Conservation (phyloP, 2,797 vertebrate species). For the Neoniphon sammara region DNA sequence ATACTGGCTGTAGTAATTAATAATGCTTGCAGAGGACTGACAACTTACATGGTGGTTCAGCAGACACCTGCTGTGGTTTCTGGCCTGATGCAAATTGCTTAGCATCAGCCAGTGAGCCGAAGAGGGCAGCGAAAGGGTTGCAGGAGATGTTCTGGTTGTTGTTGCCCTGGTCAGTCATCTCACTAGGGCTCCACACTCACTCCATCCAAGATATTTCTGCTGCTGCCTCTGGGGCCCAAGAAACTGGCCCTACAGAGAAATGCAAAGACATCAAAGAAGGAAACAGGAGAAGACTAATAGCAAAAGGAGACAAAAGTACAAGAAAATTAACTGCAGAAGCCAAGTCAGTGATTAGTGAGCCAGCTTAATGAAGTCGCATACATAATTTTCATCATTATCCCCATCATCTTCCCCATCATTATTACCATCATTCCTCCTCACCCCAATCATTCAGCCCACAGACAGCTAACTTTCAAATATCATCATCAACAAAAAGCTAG, state of each 20-base stretch:
- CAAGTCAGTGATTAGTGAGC: not conserved
- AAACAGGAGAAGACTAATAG: not conserved
- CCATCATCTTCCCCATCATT: not conserved
- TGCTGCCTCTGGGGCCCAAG: constrained; percentile 28
- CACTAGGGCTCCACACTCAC: constrained; percentile 82
- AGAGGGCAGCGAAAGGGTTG: constrained; percentile 98
- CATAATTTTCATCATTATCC: not conserved
- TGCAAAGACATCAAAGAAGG: not conserved
- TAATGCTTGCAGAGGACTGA: not conserved
- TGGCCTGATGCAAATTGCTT: constrained; percentile 95
- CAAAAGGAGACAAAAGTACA: not conserved
- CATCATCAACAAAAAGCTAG: not conserved
- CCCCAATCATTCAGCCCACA: not conserved
- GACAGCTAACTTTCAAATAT: not conserved
- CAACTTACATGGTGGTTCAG: constrained; percentile 81
- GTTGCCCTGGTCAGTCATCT: constrained; percentile 99
- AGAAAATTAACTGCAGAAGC: not conserved
- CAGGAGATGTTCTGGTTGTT: constrained; percentile 97
- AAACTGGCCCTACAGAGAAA: constrained; percentile 53
- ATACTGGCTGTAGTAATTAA: not conserved
- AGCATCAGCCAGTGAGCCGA: constrained; percentile 95
- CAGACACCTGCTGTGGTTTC: constrained; percentile 85
- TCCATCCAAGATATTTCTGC: constrained; percentile 75
- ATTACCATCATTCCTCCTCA: not conserved
- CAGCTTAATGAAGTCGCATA: not conserved